Evolutionary conservation across 1,140 invertebrate species (phyloP), one percentile per base, ranked within the genome.

Genomic region (Atta cephalotes): DNA sequence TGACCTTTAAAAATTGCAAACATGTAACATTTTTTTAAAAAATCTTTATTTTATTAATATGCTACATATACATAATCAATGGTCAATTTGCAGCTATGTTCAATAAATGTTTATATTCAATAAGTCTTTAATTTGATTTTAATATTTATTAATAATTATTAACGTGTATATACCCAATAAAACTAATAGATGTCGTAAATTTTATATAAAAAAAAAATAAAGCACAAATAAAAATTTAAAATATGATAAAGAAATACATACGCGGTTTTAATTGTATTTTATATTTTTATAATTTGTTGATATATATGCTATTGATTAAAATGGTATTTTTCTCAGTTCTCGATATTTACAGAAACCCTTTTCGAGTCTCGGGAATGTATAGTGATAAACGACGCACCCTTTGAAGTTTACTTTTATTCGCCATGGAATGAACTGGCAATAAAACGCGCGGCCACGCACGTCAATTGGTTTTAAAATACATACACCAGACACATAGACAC

Each of bases 221-320:
- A 49, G 66, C 79, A 16, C 58, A 87, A 87, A 87, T 66, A 68
- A 90, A 66, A 28, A 66, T 1, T 66, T 39, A 66, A 66, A 65
- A 12, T 66, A 35, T 39, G 53, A 68, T 78, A 25, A 78, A 53
- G 10, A 25, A 60, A 77, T 74, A 18, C 12, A 71, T 77, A 12
- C 14, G 6, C 0, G 14, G 35, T 63, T 45, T 45, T 45, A 45
- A 45, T 45, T 45, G 39, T 45, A 45, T 45, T 45, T 45, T 86
- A 60, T 88, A 84, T 84, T 90, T 63, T 51, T 18, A 56, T 89
- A 91, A 90, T 90, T 62, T 49, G 49, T 51, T 87, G 87, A 89
- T 91, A 63, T 78, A 88, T 85, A 84, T 45, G 9, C 70, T 87
- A 87, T 90, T 88, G 77, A 91, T 90, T 89, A 89, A 89, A 65